Base-by-base conservation (phyloP, 2,888 invertebrate species). In the Helleia helle region DNA sequence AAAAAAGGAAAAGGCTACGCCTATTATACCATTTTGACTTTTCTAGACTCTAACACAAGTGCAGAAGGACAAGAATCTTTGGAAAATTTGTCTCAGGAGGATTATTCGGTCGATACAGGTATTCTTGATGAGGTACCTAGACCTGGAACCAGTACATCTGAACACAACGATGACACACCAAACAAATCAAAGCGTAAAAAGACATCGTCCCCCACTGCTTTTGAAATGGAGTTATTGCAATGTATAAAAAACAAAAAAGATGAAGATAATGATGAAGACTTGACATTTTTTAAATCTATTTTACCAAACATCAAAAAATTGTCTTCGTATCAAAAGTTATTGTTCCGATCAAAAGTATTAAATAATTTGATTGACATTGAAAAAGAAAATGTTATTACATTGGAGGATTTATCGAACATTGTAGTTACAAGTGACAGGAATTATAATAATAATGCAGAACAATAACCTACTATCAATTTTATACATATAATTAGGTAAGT, bases 321-420 rank as follows among this genome's bases (percentile, higher is more conserved):
- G 30, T 45, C 37, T 50, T 38, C 24, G 24, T 50, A 47, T 47
- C 47, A 50, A 50, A 51, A 51, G 50, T 37, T 51, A 48, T 44
- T 50, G 47, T 51, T 52, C 46, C 50, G 47, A 28, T 47, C 50
- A 7, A 50, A 52, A 52, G 47, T 52, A 36, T 49, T 52, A 48
- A 36, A 48, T 43, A 44, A 42, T 46, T 43, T 49, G 31, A 50
- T 52, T 46, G 50, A 52, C 30, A 50, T 49, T 13, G 48, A 50
- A 52, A 50, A 50, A 51, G 50, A 51, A 46, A 51, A n/a, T 5
- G 12, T 42, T 39, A 50, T 50, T 50, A 48, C 50, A 38, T 41
- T 50, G 40, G n/a, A n/a, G n/a, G 50, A 50, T 50, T 18, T 18
- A 3, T 5, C 18, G 4, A 18, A 18, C 18, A 18, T 18, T 5